Percentiles rank a stretch among this genome's conserved stretches.
Evolutionary conservation across 2,888 invertebrate species (phyloP).

Genomic region (Cinara cedri): DNA sequence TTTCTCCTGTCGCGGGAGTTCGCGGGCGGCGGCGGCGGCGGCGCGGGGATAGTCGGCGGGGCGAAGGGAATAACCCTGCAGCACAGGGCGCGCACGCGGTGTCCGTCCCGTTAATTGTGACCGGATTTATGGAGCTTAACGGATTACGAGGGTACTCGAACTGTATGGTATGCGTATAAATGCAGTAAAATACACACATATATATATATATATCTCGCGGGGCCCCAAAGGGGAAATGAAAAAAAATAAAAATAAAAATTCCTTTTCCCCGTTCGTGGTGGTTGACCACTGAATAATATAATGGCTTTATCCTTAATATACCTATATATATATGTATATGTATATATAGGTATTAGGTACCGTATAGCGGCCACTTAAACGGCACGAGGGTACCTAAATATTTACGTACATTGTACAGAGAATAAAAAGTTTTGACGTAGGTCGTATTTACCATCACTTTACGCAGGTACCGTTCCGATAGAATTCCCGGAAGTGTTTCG

Average conservation of each 20-base stretch:
- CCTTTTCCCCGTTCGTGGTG: not conserved
- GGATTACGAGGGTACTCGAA: constrained; percentile 51
- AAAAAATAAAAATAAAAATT: constrained; percentile 9
- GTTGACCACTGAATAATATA: constrained; percentile 39
- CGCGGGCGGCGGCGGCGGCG: no score
- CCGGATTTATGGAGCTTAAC: constrained; percentile 52
- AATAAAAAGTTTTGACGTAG: no score
- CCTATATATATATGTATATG: no score
- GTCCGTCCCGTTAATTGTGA: constrained; percentile 54
- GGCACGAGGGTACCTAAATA: not conserved
- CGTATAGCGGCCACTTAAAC: constrained; percentile 3
- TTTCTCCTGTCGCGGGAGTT: no score
- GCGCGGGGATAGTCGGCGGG: not conserved
- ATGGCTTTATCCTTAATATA: constrained; percentile 13
- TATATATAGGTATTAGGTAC: no score
- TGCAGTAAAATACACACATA: no score
- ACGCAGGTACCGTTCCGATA: no score
- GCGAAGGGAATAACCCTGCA: not conserved
- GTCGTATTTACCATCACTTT: no score
- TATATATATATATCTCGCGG: not conserved
- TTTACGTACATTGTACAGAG: no score
- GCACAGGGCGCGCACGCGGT: constrained; percentile 17
- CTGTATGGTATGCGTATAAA: no score
- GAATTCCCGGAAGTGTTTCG: no score
- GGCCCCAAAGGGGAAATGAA: constrained; percentile 13